Base-by-base conservation (phyloP, 2,888 invertebrate species). In the Altica lythri region DNA sequence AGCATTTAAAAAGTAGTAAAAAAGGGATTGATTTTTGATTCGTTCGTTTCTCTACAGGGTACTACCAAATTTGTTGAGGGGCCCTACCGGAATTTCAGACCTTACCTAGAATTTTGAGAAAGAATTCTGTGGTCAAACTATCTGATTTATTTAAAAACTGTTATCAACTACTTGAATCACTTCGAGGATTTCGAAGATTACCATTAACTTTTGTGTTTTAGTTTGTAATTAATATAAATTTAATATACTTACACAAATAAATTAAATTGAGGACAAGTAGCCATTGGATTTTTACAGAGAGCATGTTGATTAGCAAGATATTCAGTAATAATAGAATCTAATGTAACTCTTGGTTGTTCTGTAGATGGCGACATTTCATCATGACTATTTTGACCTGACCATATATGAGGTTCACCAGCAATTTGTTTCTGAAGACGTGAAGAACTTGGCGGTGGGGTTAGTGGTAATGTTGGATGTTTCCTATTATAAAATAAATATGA, bases 241-340 rank as follows among this genome's bases (percentile, higher is more conserved):
- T 14, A 18, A n/a, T 12, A n/a, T 59, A 64, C 87, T 83, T 72
- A 90, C 89, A 86, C 83, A 71, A 95, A 92, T 27, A 98, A 80
- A 74, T 95, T 94, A 73, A 98, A 98, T 72, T 94, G 93, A 0
- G 98, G 97, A 77, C 97, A 98, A 0, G 95, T 96, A 22, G 92
- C 91, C 79, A 99, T 95, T 0, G 99, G 99, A 77, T 97, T 95
- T 78, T 92, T 92, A 80, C 99, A 99, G 4, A 94, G 79, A n/a
- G 96, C 90, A 78, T 99, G 99, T 76, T 99, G 98, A 78, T 95
- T 95, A 66, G 95, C 90, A 46, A 98, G 82, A 78, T 97, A 98
- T 76, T 97, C 96, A 0, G 93, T 95, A 60, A 98, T 92, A 69
- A 99, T 96, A 34, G 90, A 89, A 75, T 95, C 92, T 16, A 98